Conservation (phyloP, 2,797 vertebrate species). For the Syndactyla subalaris region DNA sequence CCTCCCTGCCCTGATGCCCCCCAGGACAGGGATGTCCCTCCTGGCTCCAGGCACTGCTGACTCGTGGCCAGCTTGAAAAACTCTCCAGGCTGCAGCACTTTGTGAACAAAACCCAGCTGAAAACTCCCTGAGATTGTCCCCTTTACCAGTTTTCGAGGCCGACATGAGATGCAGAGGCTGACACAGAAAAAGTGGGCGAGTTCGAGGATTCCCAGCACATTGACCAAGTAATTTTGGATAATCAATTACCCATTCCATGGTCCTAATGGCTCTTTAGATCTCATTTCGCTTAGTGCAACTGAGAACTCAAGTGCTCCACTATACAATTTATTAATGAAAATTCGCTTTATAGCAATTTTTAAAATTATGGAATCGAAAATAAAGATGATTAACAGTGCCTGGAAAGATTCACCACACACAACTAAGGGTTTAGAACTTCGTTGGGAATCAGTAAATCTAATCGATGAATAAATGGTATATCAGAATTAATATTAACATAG, state of each 20-base stretch:
- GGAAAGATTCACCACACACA: constrained; percentile 13
- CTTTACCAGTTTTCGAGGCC: background rate
- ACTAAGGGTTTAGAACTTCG: background rate
- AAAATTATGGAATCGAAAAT: constrained; percentile 52
- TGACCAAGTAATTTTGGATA: constrained; percentile 30
- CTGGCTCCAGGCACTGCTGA: background rate
- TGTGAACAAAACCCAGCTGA: background rate
- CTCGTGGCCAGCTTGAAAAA: background rate
- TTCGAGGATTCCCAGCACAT: background rate
- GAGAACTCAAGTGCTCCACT: background rate
- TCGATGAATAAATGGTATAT: constrained; percentile 26
- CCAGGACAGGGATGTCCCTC: background rate
- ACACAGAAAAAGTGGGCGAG: background rate
- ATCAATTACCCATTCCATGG: constrained; percentile 51
- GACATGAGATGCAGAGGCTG: background rate
- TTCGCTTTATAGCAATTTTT: background rate
- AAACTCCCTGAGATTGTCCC: background rate
- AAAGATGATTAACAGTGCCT: constrained; percentile 49
- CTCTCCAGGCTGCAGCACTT: background rate
- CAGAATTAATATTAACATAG: constrained; percentile 33
- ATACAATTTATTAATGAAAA: constrained; percentile 40
- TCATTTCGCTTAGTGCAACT: background rate
- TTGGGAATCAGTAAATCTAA: constrained; percentile 38
- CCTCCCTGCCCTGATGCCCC: background rate
- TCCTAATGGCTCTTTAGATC: constrained; percentile 36